Evolutionary conservation across 2,888 invertebrate genomes (phyloP).

Genomic region (Nebria salina): DNA sequence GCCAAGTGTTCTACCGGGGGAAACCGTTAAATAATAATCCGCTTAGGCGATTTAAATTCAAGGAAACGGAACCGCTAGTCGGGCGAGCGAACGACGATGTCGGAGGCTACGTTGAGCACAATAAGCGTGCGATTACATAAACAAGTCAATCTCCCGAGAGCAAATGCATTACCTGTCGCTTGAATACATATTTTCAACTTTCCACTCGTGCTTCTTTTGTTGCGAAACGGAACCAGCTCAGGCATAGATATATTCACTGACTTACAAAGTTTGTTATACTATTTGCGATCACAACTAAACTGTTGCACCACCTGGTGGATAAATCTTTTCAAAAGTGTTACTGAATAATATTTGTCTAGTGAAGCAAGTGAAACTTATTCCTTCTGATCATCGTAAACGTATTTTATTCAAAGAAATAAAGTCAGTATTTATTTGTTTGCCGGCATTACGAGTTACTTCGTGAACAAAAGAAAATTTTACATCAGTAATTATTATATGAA

Average conservation of each 20-base stretch:
- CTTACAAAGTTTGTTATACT: too few species aligned
- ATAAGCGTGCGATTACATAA: conserved; percentile 45
- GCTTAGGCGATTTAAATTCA: conserved; percentile 46
- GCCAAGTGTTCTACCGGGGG: conserved; percentile 39
- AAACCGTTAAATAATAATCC: conserved; percentile 46
- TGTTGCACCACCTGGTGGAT: too few species aligned
- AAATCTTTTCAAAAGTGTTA: too few species aligned
- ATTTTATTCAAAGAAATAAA: too few species aligned
- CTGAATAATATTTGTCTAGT: background rate
- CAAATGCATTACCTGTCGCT: conserved; percentile 42
- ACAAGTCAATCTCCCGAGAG: conserved; percentile 41
- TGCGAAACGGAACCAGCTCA: background rate
- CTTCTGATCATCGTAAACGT: too few species aligned
- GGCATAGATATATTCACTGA: too few species aligned
- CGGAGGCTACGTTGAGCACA: conserved; percentile 30
- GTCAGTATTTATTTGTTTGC: background rate
- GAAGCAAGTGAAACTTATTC: background rate
- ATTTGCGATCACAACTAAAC: too few species aligned
- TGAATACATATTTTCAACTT: conserved; percentile 38
- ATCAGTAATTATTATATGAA: conserved; percentile 28
- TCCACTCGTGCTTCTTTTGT: background rate
- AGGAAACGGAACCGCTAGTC: conserved; percentile 38
- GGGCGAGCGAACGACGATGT: conserved; percentile 7
- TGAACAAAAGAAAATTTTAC: background rate
- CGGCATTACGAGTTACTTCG: background rate